A percentile compares a stretch with the other conserved stretches of the same genome.
These are phyloP conservation scores for Sprattus sprattus DNA, from an alignment of 2,113 vertebrate species.

Conservation along the genomic window DNA sequence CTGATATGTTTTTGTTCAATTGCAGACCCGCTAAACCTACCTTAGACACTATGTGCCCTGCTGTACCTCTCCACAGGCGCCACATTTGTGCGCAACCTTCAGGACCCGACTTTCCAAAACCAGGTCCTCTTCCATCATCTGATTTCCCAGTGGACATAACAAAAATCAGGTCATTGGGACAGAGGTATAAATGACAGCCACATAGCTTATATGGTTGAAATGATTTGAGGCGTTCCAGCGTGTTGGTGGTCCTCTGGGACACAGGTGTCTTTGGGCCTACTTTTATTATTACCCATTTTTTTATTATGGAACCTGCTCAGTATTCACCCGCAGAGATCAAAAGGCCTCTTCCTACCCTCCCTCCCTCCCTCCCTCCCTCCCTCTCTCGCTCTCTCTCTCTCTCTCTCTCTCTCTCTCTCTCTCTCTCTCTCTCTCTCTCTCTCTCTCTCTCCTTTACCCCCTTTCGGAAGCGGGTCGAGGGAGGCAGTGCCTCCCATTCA, in stretches of 20 bases:
- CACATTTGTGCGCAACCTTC: background rate
- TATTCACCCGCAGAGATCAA: constrained; percentile 64
- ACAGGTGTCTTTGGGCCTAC: constrained; percentile 52
- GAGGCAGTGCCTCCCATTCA: constrained; percentile 54
- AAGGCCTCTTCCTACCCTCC: constrained; percentile 67
- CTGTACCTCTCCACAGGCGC: no score
- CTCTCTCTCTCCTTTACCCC: background rate
- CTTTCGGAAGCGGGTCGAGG: constrained; percentile 50
- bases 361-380: constrained; percentile 47
- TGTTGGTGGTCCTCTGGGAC: constrained; percentile 28
- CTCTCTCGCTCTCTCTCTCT: constrained; percentile 52
- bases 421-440: constrained; percentile 47
- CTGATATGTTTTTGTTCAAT: background rate
- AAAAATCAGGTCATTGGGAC: background rate
- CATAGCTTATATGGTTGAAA: background rate
- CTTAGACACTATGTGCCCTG: no score
- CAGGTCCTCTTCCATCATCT: background rate
- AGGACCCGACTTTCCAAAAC: background rate
- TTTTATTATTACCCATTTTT: constrained; percentile 44
- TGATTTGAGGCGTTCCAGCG: background rate
- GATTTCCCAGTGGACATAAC: background rate
- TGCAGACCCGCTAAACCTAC: background rate
- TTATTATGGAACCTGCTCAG: constrained; percentile 56
- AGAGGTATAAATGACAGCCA: background rate
- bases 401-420: constrained; percentile 43